Percentiles rank a stretch among this genome's conserved stretches.
phyloP scores from a whole-genome alignment of 1,140 invertebrate genomes.

The roundworm (Caenorhabditis elegans) region WBcel235 BX284604.4:688001-688500 shows the following conservation, averaged over 20 bases:
- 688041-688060: background rate
- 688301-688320: background rate
- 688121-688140: background rate
- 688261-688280: background rate
- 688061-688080: background rate
- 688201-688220: background rate
- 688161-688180: background rate
- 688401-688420: background rate
- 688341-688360: background rate
- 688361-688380: background rate
- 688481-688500: background rate
- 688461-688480: background rate
- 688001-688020: constrained; percentile 8
- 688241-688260: background rate
- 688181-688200: background rate
- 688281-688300: no score
- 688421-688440: background rate
- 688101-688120: background rate
- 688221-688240: background rate
- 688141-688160: background rate
- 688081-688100: constrained; percentile 18
- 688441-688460: constrained; percentile 1
- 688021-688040: constrained; percentile 7
- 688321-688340: no score
- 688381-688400: background rate